Base-by-base conservation (phyloP, 2,888 invertebrate genomes). In the Drosophila subsilvestris region DNA sequence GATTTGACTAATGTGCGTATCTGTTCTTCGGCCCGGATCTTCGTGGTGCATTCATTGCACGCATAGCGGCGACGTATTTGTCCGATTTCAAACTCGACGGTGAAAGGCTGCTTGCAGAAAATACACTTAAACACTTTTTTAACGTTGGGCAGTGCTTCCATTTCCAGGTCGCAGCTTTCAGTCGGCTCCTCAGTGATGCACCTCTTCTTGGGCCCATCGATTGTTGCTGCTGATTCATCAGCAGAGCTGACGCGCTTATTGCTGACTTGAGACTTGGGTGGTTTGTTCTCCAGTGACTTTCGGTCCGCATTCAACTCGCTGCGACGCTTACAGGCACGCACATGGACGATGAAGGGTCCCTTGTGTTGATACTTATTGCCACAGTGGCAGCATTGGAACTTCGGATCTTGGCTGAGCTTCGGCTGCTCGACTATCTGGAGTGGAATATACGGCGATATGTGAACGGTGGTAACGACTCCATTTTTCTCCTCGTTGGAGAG, bases 401-500 rank as follows among this genome's bases (percentile, higher is more conserved):
- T n/a, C 37, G 37, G 14, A 37, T 37, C 37, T 37, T 2, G 5
- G 3, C 7, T 14, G 9, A 20, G 6, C 10, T 17, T 20, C 20
- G 25, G 25, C 25, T 25, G 25, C 25, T 18, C n/a, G 6, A 25
- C 5, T 6, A 25, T 25, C 5, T 4, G 5, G 25, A 10, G 22
- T 12, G 29, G 18, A 3, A 6, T 12, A 8, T 48, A 20, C 2
- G 66, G 66, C 3, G 70, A 18, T 14, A 66, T 17, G 3, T 57
- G 57, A 32, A 69, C 42, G 18, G 47, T 25, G 43, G 66, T 66
- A 7, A 49, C 14, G 0, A 66, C 9, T 12, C 66, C 66, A 10
- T 66, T 56, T 8, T 66, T 59, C 10, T 44, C 70, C 8, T 45
- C 48, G n/a, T 22, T 48, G 32, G 70, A 66, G n/a, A 66, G 25